phyloP scores from a whole-genome alignment of 2,888 invertebrate species.

The Agriopis marginaria region DNA sequence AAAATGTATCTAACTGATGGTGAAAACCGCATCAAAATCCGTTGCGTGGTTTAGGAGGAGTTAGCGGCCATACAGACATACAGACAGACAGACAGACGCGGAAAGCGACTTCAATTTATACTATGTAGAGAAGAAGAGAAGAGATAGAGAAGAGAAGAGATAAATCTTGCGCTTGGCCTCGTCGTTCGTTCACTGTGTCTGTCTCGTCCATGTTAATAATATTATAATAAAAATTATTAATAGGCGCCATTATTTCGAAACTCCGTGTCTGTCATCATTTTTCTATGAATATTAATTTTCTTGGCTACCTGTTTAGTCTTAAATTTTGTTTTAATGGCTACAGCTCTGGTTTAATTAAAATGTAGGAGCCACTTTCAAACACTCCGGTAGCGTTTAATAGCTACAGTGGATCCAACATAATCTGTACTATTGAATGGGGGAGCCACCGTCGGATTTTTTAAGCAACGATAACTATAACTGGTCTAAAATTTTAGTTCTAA shows the following conservation, averaged over 20 bases:
- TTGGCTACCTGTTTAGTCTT: slow-evolving; percentile 47
- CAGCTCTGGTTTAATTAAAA: slow-evolving; percentile 30
- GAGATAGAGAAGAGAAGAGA: too few species aligned
- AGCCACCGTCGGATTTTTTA: background rate
- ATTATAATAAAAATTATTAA: slow-evolving; percentile 38
- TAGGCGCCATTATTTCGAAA: slow-evolving; percentile 40
- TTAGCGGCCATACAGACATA: too few species aligned
- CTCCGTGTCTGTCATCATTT: slow-evolving; percentile 46
- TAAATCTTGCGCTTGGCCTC: too few species aligned
- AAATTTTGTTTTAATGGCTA: slow-evolving; percentile 37
- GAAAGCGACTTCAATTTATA: too few species aligned
- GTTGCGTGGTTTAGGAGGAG: too few species aligned
- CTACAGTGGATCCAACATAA: background rate
- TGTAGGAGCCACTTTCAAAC: slow-evolving; percentile 18
- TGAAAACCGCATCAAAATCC: too few species aligned
- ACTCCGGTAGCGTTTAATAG: slow-evolving; percentile 21
- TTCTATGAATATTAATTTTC: slow-evolving; percentile 60
- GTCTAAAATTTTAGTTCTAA: background rate
- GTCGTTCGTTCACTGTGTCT: too few species aligned
- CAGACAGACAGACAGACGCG: too few species aligned
- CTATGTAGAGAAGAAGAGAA: too few species aligned
- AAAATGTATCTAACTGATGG: too few species aligned
- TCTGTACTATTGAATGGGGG: background rate
- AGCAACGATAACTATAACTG: background rate
- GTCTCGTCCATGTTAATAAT: slow-evolving; percentile 4